Conservation (phyloP, 2,888 invertebrate genomes). For the Bembecia ichneumoniformis region DNA sequence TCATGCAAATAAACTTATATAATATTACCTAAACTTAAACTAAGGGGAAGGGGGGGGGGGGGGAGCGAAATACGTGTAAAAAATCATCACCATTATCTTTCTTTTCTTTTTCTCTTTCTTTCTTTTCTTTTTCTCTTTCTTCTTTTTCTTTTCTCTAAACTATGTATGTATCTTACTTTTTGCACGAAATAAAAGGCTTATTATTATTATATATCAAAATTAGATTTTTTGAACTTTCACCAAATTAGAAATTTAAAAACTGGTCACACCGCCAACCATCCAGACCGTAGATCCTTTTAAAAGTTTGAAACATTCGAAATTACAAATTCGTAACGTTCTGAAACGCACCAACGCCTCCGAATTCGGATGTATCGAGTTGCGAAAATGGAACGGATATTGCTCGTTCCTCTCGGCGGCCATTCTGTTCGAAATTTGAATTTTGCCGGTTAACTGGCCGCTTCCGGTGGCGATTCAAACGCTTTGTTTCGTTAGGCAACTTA, state of each 20-base stretch:
- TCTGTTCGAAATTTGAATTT: constrained; percentile 68
- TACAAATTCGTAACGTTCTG: constrained; percentile 36
- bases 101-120: no score
- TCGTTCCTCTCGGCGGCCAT: constrained; percentile 60
- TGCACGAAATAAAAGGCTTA: no score
- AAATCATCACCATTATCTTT: no score
- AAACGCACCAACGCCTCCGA: constrained; percentile 55
- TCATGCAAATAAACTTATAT: no score
- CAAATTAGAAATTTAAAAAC: constrained; percentile 2
- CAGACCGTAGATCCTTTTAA: constrained; percentile 33
- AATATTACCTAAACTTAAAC: no score
- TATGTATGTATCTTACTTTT: no score
- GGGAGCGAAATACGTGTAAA: no score
- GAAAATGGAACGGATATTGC: constrained; percentile 71
- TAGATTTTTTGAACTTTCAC: not conserved
- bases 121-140: no score
- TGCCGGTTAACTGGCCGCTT: constrained; percentile 65
- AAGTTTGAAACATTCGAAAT: constrained; percentile 37
- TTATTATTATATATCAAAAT: no score
- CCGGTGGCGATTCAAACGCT: constrained; percentile 45
- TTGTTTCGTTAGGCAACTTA: constrained; percentile 43
- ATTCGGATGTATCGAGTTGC: constrained; percentile 51
- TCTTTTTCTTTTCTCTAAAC: no score
- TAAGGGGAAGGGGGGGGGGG: no score
- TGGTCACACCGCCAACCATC: constrained; percentile 5